Percentiles rank a stretch among this genome's conserved stretches.
phyloP scores from a whole-genome alignment of 1,140 invertebrate species.

The Eriosoma lanigerum region DNA sequence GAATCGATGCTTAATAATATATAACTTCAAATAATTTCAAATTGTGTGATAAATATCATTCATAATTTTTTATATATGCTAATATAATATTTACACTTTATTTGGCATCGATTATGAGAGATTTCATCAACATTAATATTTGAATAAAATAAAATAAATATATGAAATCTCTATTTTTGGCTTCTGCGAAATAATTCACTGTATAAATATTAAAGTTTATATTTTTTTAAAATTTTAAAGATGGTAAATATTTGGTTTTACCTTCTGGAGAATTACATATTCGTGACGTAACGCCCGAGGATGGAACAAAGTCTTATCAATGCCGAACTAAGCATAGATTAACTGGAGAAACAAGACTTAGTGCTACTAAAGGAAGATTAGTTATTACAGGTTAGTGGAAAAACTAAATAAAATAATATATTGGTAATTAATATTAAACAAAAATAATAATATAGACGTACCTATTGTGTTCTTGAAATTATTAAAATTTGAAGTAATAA shows the following conservation, averaged over 20 bases:
- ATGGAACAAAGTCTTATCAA: slow-evolving; percentile 90
- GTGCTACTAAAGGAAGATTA: slow-evolving; percentile 88
- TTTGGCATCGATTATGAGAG: slow-evolving; percentile 27
- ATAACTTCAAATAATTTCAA: background rate
- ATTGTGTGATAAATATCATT: background rate
- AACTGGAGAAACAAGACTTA: slow-evolving; percentile 88
- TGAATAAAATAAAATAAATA: background rate
- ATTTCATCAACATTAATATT: background rate
- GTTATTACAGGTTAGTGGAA: slow-evolving; percentile 84
- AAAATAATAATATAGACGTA: too few species aligned
- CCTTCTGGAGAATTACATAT: slow-evolving; percentile 93
- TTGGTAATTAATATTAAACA: background rate
- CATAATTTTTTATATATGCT: background rate
- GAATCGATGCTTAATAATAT: slow-evolving; percentile 12
- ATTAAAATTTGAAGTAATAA: too few species aligned
- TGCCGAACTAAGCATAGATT: slow-evolving; percentile 91
- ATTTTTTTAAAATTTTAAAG: slow-evolving; percentile 60
- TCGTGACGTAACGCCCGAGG: slow-evolving; percentile 87
- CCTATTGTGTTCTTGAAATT: too few species aligned
- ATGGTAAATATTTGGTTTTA: slow-evolving; percentile 90
- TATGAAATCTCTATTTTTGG: slow-evolving; percentile 23
- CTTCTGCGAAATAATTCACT: slow-evolving; percentile 40
- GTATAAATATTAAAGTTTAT: background rate
- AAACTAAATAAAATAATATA: background rate
- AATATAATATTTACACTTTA: too few species aligned